These are phyloP conservation scores for Meloe dianella DNA, from an alignment of 2,888 invertebrate species.

Conservation along the genomic window DNA sequence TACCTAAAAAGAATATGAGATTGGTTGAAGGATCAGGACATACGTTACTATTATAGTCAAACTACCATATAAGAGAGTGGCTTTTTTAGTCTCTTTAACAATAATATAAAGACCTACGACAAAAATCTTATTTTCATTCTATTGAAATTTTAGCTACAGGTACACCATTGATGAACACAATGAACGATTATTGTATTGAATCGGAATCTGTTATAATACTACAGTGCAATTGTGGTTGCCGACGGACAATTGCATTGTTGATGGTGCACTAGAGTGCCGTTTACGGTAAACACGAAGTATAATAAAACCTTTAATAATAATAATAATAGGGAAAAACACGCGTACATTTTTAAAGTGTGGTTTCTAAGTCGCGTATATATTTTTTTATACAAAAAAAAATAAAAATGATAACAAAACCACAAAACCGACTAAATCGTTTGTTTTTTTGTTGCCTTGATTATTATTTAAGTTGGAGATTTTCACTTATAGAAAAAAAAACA, in stretches of 20 bases:
- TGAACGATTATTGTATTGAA: conserved; percentile 32
- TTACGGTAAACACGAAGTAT: conserved; percentile 35
- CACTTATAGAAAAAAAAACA: too few relatives aligned
- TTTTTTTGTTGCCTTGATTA: too few relatives aligned
- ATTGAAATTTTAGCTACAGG: conserved; percentile 28
- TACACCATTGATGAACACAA: conserved; percentile 31
- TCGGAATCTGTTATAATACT: conserved; percentile 34
- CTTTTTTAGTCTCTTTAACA: neutral
- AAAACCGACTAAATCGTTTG: neutral
- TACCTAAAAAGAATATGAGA: neutral
- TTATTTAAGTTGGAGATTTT: too few relatives aligned
- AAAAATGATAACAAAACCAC: neutral
- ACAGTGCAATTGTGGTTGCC: conserved; percentile 38
- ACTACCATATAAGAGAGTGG: neutral
- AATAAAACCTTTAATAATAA: conserved; percentile 10
- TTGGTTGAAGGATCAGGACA: neutral
- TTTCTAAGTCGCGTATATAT: neutral
- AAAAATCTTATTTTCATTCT: conserved; percentile 19
- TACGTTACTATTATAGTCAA: conserved; percentile 7
- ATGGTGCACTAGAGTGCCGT: conserved; percentile 28
- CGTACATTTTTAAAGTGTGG: conserved; percentile 18
- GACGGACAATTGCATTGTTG: conserved; percentile 40
- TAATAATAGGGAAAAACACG: conserved; percentile 12
- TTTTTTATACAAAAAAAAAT: conserved; percentile 3
- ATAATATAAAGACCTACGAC: conserved; percentile 16